Evolutionary conservation across 2,888 invertebrate genomes (phyloP), one percentile per base, ranked within the genome.

Genomic region (Pyralis farinalis): DNA sequence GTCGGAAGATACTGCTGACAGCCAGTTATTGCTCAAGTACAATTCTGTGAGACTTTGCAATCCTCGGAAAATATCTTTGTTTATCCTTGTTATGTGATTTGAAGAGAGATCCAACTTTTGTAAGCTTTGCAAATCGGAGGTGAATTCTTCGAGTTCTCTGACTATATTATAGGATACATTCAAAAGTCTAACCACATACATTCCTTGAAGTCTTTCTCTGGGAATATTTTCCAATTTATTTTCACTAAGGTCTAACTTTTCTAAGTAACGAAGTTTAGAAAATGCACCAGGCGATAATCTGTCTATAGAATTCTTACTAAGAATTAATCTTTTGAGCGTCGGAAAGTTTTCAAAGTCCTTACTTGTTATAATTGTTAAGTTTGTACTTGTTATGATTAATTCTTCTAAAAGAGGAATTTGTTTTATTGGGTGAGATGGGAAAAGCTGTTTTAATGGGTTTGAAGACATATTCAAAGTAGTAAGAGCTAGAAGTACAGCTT

Each of bases 301-400:
- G 9, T 94, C 92, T 50, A 96, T 94, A 44, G 92, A 89, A 76
- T 96, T 96, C 55, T 91, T 91, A 28, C 92, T 91, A 55, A 96
- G 79, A 64, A 93, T 93, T 41, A 96, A 90, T 63, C 94, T 94
- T 64, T 95, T 92, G 25, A 96, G 81, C 0, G 93, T 91, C 11
- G 95, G 94, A 63, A 96, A 96, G 25, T 94, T 93, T 63, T 95
- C 95, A 62, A 97, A 96, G 65, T 96, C 96, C 67, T 94, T 94
- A 53, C 94, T 95, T 0, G 95, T 95, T 34, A 97, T 91, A 50
- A 96, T 94, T 11, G 93, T 94, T 37, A 96, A 87, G 70, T 96
- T 96, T 5, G 96, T 96, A 31, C 91, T 91, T 46, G 93, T 93
- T 52, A 96, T 93, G 68, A 96, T 93, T 40, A 96, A 90, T 75